Evolutionary conservation across 2,113 vertebrate genomes (phyloP), one percentile per base, ranked within the genome.

Genomic region (Bothrops jararaca): DNA sequence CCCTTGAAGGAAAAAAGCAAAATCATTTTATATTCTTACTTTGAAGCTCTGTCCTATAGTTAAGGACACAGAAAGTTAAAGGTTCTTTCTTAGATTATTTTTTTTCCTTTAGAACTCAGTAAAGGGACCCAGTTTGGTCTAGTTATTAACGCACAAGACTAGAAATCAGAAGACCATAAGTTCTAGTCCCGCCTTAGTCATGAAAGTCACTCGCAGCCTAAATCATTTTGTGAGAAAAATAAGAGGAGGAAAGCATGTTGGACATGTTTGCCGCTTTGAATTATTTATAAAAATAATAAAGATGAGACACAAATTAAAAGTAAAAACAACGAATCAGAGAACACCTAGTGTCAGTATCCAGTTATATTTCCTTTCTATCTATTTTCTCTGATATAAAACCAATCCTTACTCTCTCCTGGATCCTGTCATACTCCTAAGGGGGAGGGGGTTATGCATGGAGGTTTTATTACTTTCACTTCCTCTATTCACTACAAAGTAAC

Each of bases 1-100:
- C 99, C 99, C 99, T 99, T 52, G 3, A 94, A 24, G 89, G 86
- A 89, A 93, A 92, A 39, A 87, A n/a, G 24, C 1, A 85, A 6
- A 60, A 39, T 74, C 3, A 39, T 48, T 60, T 52, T 52, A 52
- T 12, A 87, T 69, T 69, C 18, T 54, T 13, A 58, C 57, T 48
- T 45, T 56, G 34, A 56, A 85, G 7, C 12, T 29, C 4, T n/a
- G 2, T 3, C 42, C n/a, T 23, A 50, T 5, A 34, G 4, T 29
- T 18, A 60, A 6, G 26, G 5, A 80, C 69, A 91, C 13, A 54
- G 57, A 7, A 64, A 52, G 42, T 22, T 34, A 22, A 69, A 20
- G 26, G 12, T 53, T 48, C 45, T 52, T n/a, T 22, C 50, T 50
- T 34, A 90, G 18, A 90, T 9, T 11, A 64, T 1, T 69, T 52